Evolutionary conservation across 2,888 invertebrate species (phyloP).

Genomic region (Pollenia griseotomentosa): DNA sequence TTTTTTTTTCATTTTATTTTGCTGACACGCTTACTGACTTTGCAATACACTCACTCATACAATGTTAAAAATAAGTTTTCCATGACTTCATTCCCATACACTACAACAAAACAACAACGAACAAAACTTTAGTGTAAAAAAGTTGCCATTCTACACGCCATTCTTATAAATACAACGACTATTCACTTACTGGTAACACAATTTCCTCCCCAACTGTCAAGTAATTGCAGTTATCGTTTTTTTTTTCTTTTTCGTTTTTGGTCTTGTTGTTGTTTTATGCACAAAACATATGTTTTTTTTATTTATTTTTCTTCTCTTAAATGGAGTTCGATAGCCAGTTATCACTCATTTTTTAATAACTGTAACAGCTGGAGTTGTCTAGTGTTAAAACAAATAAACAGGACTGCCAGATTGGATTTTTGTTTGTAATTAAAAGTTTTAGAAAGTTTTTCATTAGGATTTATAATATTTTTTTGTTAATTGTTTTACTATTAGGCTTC

Average conservation of each 20-base stretch:
- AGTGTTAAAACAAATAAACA: conserved; percentile 23
- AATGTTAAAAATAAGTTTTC: conserved; percentile 58
- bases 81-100: conserved; percentile 72
- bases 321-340: conserved; percentile 6
- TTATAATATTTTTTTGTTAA: neutral
- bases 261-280: conserved; percentile 27
- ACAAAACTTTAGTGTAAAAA: conserved; percentile 13
- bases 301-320: conserved; percentile 11
- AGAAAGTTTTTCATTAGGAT: conserved; percentile 30
- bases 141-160: conserved; percentile 57
- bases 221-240: conserved; percentile 51
- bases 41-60: conserved; percentile 44
- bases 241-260: neutral
- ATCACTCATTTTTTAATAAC: conserved; percentile 15
- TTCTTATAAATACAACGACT: conserved; percentile 18
- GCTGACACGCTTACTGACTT: conserved; percentile 73
- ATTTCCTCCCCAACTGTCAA: conserved; percentile 62
- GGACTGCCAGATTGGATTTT: conserved; percentile 51
- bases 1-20: conserved; percentile 39
- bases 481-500: conserved; percentile 29
- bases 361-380: conserved; percentile 63
- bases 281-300: conserved; percentile 57
- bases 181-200: neutral
- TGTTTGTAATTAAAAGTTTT: conserved; percentile 34
- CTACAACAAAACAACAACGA: conserved; percentile 18